Base-by-base conservation (phyloP, 1,140 invertebrate genomes). In the Diorhabda sublineata region DNA sequence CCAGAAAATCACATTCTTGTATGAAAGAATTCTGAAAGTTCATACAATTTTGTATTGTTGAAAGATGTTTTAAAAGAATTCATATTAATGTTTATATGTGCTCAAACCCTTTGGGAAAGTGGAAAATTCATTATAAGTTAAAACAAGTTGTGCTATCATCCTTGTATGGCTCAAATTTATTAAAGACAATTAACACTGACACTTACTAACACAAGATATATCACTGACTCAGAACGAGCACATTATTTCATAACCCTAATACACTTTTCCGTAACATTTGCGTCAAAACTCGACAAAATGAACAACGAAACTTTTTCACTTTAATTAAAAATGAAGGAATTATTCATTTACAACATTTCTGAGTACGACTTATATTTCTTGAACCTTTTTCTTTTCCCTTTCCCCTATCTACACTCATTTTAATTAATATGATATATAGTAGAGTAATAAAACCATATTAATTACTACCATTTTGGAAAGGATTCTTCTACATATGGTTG, bases 111-210 rank as follows among this genome's bases (percentile, higher is more conserved):
- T 52, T 2, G 47, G 47, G 47, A 52, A 52, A 8, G 47, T n/a
- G n/a, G 47, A 52, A 71, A 71, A 71, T 71, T 65, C 62, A 71
- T 71, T 71, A 71, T 68, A 68, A 61, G 52, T 71, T 68, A 62
- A 68, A 71, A 71, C 69, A 67, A 59, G 67, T 61, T 63, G 61
- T 71, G 59, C 67, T 63, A 69, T 64, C 69, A 69, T 71, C 45
- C 63, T 66, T 63, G 68, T 68, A 62, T 64, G 62, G 71, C 65
- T 69, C 61, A 65, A 73, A 73, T 73, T 73, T 73, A 73, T 73
- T 70, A 69, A 66, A 71, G 66, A 71, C 70, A 71, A 73, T 73
- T 73, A 73, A 71, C 60, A 73, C 58, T 69, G 72, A 73, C 72
- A 64, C 70, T 62, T 66, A 67, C 67, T 68, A 66, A 64, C 69